Percentiles rank a stretch among this genome's conserved stretches.
Evolutionary conservation across 2,113 vertebrate genomes (phyloP).

Genomic region (Protobothrops mucrosquamatus): DNA sequence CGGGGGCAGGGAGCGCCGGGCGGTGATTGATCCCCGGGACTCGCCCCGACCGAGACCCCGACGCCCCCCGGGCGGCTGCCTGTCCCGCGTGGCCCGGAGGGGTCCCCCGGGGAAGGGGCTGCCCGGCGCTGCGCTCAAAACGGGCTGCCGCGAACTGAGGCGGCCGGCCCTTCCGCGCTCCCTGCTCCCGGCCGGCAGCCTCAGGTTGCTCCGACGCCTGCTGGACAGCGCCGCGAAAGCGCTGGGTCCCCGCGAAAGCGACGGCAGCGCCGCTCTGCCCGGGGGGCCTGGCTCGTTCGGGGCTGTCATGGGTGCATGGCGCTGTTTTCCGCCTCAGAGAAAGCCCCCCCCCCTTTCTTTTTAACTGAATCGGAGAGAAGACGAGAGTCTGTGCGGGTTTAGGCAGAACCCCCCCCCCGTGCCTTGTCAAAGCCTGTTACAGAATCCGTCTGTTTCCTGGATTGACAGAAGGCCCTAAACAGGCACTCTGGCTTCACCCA

Average conservation of each 20-base stretch:
- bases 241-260: not conserved
- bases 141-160: no score
- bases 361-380: not conserved
- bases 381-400: not conserved
- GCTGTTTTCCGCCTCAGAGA: not conserved
- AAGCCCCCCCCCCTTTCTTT: no score
- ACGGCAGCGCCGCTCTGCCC: no score
- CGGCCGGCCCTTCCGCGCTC: not conserved
- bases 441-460: not conserved
- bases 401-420: not conserved
- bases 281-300: not conserved
- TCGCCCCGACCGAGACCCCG: no score
- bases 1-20: not conserved
- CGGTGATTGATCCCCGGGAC: not conserved
- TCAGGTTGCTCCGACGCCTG: rapidly evolving
- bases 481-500: not conserved
- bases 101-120: not conserved
- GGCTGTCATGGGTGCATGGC: no score
- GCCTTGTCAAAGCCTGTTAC: not conserved
- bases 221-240: not conserved
- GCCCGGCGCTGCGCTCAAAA: not conserved
- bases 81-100: not conserved
- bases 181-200: not conserved
- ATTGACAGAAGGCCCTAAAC: not conserved
- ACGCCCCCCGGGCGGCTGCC: no score